Evolutionary conservation across 2,888 invertebrate genomes (phyloP).

Genomic region (Agriopis aurantiaria): DNA sequence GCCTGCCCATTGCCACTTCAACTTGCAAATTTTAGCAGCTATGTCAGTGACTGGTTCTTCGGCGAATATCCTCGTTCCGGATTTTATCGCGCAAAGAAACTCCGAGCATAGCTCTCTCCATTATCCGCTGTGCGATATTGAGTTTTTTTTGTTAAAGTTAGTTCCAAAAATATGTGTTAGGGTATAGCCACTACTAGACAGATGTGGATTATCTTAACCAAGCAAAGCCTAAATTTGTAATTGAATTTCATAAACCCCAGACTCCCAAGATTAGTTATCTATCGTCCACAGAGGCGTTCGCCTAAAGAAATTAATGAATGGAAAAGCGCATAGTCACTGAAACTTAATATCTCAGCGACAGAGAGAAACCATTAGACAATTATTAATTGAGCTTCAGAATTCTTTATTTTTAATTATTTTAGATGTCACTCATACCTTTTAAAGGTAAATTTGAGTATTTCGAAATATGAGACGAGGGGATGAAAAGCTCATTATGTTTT

Average conservation of each 20-base stretch:
- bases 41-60: too few species aligned
- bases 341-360: conserved; percentile 34
- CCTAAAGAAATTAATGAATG: conserved; percentile 31
- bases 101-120: too few species aligned
- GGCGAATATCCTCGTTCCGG: too few species aligned
- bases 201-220: conserved; percentile 6
- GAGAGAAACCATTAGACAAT: conserved; percentile 26
- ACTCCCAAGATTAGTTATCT: conserved; percentile 32
- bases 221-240: conserved; percentile 16
- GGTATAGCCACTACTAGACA: neutral
- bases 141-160: too few species aligned
- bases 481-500: neutral
- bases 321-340: conserved; percentile 29
- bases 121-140: too few species aligned
- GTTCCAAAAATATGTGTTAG: too few species aligned
- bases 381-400: conserved; percentile 12
- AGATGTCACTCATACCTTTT: neutral
- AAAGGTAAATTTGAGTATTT: neutral
- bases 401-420: conserved; percentile 20
- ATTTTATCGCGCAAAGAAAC: too few species aligned
- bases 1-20: too few species aligned
- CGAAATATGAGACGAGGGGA: too few species aligned
- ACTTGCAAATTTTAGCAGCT: too few species aligned
- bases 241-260: conserved; percentile 28
- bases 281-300: conserved; percentile 21